A percentile compares a stretch with the other conserved stretches of the same genome.
These are phyloP conservation scores for Itoplectis maculator DNA, from an alignment of 2,888 invertebrate species.

Conservation along the genomic window DNA sequence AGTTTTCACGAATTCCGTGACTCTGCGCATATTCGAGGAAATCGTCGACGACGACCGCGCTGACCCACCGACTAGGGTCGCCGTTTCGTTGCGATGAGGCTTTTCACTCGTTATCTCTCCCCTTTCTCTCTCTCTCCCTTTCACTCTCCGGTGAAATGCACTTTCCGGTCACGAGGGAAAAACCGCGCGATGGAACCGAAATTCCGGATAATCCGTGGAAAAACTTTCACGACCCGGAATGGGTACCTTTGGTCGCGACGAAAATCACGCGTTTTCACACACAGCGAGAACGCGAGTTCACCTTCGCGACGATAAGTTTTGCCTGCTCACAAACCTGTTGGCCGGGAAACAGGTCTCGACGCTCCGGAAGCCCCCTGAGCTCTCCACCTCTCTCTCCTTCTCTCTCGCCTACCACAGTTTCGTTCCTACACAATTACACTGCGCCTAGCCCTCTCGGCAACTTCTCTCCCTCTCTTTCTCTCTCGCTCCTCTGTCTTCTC, in stretches of 20 bases:
- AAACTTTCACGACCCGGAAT: neutral
- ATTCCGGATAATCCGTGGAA: no score
- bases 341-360: conserved; percentile 59
- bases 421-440: conserved; percentile 11
- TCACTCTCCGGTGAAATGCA: neutral
- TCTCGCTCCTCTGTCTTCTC: neutral
- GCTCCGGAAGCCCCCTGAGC: conserved; percentile 17
- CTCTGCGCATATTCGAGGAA: conserved; percentile 74
- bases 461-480: neutral
- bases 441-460: neutral
- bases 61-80: neutral
- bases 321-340: conserved; percentile 42
- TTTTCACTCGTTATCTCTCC: neutral
- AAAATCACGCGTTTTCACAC: neutral
- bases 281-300: neutral
- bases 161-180: neutral
- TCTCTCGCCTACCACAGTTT: conserved; percentile 9
- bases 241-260: neutral
- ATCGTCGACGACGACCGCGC: conserved; percentile 57
- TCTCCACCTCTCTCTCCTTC: no score
- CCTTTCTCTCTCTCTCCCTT: conserved; percentile 8
- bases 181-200: no score
- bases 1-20: conserved; percentile 76
- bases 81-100: neutral
- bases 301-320: conserved; percentile 23